phyloP scores from a whole-genome alignment of 2,797 vertebrate species.

The Helicolenus hilgendorfi region DNA sequence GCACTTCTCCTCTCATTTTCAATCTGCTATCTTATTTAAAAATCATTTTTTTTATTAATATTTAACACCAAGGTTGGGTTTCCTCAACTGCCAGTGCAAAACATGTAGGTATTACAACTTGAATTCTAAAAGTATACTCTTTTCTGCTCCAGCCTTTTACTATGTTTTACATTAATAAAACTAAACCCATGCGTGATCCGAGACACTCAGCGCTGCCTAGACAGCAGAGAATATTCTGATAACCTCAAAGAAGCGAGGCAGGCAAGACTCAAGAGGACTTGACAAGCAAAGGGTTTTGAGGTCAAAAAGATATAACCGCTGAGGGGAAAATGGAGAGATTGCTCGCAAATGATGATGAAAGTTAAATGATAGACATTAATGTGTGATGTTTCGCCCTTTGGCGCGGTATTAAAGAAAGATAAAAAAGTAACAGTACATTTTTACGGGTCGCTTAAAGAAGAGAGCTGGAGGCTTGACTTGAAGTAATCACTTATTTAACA shows the following conservation, averaged over 20 bases:
- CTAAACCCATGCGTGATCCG: background rate
- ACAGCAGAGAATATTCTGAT: background rate
- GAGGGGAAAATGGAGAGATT: background rate
- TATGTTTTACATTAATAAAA: slow-evolving; percentile 10
- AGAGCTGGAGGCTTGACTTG: background rate
- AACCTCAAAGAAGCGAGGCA: background rate
- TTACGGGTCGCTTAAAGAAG: background rate
- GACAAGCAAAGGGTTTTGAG: background rate
- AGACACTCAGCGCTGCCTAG: background rate
- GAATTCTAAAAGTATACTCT: background rate
- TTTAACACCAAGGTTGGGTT: background rate
- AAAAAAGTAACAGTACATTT: background rate
- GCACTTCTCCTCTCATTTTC: background rate
- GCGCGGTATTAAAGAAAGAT: background rate
- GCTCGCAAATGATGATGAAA: slow-evolving; percentile 16
- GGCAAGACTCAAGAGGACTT: background rate
- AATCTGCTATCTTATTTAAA: background rate
- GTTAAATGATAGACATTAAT: slow-evolving; percentile 18
- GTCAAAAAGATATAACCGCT: background rate
- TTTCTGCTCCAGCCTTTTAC: background rate
- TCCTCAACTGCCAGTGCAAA: background rate
- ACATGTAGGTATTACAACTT: background rate
- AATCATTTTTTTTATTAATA: background rate
- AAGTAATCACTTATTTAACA: background rate
- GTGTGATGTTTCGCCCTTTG: background rate